Evolutionary conservation across 2,113 vertebrate species (phyloP).

Genomic region (Gobiocypris rarus): DNA sequence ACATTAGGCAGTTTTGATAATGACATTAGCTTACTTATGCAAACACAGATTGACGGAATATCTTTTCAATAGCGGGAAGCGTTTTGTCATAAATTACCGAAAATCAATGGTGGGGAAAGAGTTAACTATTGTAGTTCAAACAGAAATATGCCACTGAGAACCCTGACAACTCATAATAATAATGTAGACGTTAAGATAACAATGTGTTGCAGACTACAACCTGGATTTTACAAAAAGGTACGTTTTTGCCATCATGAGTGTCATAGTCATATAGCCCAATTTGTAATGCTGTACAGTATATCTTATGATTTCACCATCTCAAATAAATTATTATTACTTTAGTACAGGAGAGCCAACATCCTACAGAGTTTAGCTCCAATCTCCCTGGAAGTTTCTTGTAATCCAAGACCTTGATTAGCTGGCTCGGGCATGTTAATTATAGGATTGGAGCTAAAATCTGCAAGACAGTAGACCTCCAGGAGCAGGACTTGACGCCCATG

Average conservation of each 20-base stretch:
- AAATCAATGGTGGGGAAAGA: no score
- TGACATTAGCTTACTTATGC: no score
- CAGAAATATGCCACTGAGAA: no score
- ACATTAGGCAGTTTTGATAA: no score
- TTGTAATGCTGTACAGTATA: neutral
- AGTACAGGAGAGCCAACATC: neutral
- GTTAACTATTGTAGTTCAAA: no score
- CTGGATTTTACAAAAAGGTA: neutral
- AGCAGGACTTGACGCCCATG: neutral
- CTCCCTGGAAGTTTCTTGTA: neutral
- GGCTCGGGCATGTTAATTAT: neutral
- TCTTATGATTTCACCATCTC: neutral
- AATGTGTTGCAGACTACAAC: neutral
- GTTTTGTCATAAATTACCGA: no score
- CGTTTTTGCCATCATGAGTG: no score
- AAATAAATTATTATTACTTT: neutral
- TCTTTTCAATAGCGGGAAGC: no score
- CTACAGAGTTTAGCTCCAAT: neutral
- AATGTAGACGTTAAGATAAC: neutral
- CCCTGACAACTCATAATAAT: neutral
- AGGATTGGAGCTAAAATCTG: neutral
- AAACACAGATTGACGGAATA: no score
- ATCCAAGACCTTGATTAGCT: neutral
- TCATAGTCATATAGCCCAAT: neutral
- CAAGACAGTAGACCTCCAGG: neutral